A percentile compares a stretch with the other conserved stretches of the same genome.
phyloP scores from a whole-genome alignment of 1,140 invertebrate species.

The Semibalanus balanoides region DNA sequence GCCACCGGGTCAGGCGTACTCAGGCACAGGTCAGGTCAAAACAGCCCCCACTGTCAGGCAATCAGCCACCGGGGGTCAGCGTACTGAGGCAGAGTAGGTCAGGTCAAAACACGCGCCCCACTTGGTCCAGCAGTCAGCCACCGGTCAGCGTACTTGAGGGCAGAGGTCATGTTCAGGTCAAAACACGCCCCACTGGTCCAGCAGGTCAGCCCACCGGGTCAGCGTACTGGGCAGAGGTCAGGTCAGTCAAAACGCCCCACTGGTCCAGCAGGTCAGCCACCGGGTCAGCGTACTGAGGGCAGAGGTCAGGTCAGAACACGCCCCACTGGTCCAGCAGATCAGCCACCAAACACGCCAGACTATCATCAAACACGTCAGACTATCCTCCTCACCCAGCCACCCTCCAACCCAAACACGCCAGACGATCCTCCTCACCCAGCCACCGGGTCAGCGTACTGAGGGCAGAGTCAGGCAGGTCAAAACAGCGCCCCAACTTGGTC shows the following conservation, averaged over 20 bases:
- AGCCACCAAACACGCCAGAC: neutral
- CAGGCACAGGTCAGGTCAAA: neutral
- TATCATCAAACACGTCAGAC: too few relatives aligned
- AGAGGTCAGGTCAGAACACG: slow-evolving; percentile 4
- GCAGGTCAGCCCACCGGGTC: neutral
- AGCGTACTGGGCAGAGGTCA: neutral
- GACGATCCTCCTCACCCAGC: too few relatives aligned
- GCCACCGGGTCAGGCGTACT: neutral
- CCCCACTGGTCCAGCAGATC: neutral
- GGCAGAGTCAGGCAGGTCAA: too few relatives aligned
- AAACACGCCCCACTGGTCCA: neutral
- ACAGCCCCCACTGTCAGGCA: neutral
- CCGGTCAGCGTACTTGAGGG: too few relatives aligned
- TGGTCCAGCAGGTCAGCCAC: slow-evolving; percentile 95
- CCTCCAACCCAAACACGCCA: too few relatives aligned
- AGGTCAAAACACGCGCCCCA: neutral
- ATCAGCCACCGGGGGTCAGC: slow-evolving; percentile 61
- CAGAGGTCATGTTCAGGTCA: too few relatives aligned
- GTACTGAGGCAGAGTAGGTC: slow-evolving; percentile 48
- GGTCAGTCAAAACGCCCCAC: slow-evolving; percentile 72
- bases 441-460: too few relatives aligned
- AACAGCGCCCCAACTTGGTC: neutral
- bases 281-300: slow-evolving; percentile 87
- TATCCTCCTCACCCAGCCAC: too few relatives aligned
- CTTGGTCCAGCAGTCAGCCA: too few relatives aligned